Evolutionary conservation across 2,113 vertebrate species (phyloP), one percentile per base, ranked within the genome.

Genomic region (Silurus glanis): DNA sequence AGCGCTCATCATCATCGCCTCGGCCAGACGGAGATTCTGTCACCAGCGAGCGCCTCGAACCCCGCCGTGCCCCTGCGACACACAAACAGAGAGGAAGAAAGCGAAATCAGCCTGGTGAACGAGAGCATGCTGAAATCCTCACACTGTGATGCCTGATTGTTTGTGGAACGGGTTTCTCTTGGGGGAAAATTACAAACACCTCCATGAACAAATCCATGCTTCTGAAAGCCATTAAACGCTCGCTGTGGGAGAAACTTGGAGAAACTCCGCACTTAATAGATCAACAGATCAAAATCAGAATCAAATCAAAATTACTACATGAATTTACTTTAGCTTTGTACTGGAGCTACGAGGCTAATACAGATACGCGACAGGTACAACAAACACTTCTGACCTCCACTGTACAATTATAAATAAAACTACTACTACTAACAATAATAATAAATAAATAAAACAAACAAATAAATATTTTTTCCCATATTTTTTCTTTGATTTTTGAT

Each of bases 1-100:
- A 91, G 85, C 87, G 82, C 80, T 37, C 76, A 83, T 89, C 76
- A 83, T 89, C 80, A 88, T 83, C 25, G n/a, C 59, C 86, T 87
- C 72, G 81, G 69, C 25, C 86, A 79, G 91, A 89, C 58, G 45
- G 85, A 87, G 86, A 67, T 86, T 85, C 79, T 86, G 80, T 87
- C 81, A 83, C 47, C 85, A 84, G 83, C 58, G 49, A 82, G 45
- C 21, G 67, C 45, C 69, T 59, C n/a, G 16, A 49, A 61, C n/a
- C n/a, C 53, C 6, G n/a, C 14, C 25, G 59, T 23, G n/a, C 58
- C 49, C 53, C 62, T 62, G 55, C 72, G 23, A n/a, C 59, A 75
- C 13, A 85, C 45, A 78, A 64, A 78, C n/a, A 16, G 61, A 21
- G 47, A 76, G 23, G 25, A 76, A 17, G 23, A 55, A 62, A 62